Percentiles rank a stretch among this genome's conserved stretches.
These are phyloP conservation scores for Acanthurus leucopareius DNA, from an alignment of 2,797 vertebrate species.

Conservation along the genomic window DNA sequence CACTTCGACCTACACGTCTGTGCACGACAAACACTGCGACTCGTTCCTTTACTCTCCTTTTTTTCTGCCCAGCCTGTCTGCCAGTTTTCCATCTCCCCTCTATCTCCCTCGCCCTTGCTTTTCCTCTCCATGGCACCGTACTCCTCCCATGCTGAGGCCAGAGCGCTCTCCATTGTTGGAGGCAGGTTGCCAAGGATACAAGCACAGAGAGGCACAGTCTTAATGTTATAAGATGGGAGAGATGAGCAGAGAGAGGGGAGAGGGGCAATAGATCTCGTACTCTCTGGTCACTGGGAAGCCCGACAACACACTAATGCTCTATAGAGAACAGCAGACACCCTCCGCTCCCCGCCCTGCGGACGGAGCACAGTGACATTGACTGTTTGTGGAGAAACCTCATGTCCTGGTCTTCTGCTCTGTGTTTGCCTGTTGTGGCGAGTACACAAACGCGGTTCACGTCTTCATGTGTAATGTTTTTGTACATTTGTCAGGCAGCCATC, in stretches of 20 bases:
- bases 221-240: slow-evolving; percentile 80
- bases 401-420: slow-evolving; percentile 49
- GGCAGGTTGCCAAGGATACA: slow-evolving; percentile 87
- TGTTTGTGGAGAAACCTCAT: slow-evolving; percentile 61
- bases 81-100: slow-evolving; percentile 68
- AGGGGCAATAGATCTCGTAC: slow-evolving; percentile 61
- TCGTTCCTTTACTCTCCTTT: slow-evolving; percentile 54
- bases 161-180: slow-evolving; percentile 80
- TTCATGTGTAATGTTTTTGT: slow-evolving; percentile 31
- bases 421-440: slow-evolving; percentile 50
- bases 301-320: slow-evolving; percentile 57
- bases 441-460: slow-evolving; percentile 36
- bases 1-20: slow-evolving; percentile 33
- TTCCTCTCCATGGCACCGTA: slow-evolving; percentile 73
- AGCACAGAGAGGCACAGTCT: slow-evolving; percentile 80
- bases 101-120: slow-evolving; percentile 69
- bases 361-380: slow-evolving; percentile 61
- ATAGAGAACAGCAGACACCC: slow-evolving; percentile 49
- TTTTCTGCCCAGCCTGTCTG: slow-evolving; percentile 33
- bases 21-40: slow-evolving; percentile 37
- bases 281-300: slow-evolving; percentile 70
- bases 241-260: slow-evolving; percentile 70
- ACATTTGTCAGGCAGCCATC: slow-evolving; percentile 39
- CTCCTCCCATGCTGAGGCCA: slow-evolving; percentile 78
- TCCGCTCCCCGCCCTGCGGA: slow-evolving; percentile 41